Percentiles rank a stretch among this genome's conserved stretches.
Evolutionary conservation across 2,888 invertebrate species (phyloP).

Genomic region (Chrysodeixis includens): DNA sequence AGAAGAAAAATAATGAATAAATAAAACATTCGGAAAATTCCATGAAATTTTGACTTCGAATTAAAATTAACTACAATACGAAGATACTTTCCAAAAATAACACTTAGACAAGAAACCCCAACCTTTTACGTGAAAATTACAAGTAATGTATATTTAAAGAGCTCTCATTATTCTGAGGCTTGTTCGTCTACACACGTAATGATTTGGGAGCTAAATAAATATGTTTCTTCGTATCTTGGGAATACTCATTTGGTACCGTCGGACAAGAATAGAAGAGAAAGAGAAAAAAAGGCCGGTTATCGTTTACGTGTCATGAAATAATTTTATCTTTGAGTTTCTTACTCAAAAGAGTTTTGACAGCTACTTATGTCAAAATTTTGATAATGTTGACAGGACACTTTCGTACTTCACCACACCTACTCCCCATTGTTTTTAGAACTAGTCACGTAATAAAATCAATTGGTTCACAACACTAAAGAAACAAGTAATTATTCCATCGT

Average conservation of each 20-base stretch:
- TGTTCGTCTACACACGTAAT: background rate
- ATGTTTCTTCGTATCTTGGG: background rate
- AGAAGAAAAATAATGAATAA: background rate
- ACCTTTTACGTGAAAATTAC: background rate
- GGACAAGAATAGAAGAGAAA: too few relatives aligned
- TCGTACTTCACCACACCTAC: too few relatives aligned
- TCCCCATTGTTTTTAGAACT: constrained; percentile 19
- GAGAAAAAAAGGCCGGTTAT: too few relatives aligned
- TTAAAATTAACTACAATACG: background rate
- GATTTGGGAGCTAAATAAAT: background rate
- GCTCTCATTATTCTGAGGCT: background rate
- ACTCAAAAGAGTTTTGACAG: too few relatives aligned
- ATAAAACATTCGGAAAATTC: background rate
- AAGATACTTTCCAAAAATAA: background rate
- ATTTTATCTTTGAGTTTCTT: too few relatives aligned
- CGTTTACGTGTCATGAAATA: too few relatives aligned
- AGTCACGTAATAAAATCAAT: constrained; percentile 40
- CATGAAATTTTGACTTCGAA: background rate
- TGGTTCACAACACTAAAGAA: constrained; percentile 25
- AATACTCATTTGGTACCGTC: constrained; percentile 9
- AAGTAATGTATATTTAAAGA: background rate
- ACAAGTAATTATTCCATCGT: constrained; percentile 72
- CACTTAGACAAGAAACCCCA: background rate
- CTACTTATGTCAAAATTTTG: too few relatives aligned
- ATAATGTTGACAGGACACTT: too few relatives aligned